phyloP scores from a whole-genome alignment of 2,113 vertebrate species.

The Pseudopodoces humilis region DNA sequence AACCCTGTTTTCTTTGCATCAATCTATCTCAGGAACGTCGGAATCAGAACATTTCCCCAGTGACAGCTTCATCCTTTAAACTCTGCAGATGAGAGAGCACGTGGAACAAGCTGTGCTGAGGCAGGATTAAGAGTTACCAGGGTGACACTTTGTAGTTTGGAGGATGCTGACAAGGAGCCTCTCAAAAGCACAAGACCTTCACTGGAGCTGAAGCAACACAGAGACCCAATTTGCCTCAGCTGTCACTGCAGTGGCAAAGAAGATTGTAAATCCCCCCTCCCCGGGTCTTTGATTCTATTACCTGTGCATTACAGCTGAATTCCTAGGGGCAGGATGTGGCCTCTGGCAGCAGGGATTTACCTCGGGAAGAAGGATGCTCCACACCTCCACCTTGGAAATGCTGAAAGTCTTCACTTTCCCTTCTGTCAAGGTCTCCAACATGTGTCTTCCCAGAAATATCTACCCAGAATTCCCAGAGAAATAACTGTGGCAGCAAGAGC shows the following conservation, averaged over 20 bases:
- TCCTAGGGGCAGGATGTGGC: background rate
- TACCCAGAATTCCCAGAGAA: background rate
- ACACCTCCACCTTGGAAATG: background rate
- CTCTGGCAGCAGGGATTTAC: background rate
- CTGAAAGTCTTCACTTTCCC: background rate
- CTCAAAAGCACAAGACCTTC: background rate
- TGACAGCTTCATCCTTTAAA: constrained; percentile 46
- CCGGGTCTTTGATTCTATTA: background rate
- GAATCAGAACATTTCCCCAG: constrained; percentile 25
- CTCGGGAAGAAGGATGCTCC: background rate
- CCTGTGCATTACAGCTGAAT: background rate
- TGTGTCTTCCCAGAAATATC: background rate
- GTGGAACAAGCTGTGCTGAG: background rate
- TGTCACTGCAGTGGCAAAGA: background rate
- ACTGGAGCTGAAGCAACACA: background rate
- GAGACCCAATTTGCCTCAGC: background rate
- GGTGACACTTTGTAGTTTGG: constrained; percentile 26
- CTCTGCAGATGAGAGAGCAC: background rate
- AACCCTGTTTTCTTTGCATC: background rate
- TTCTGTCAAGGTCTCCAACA: background rate
- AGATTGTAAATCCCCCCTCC: background rate
- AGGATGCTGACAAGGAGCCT: constrained; percentile 8
- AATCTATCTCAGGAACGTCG: background rate
- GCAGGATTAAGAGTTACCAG: constrained; percentile 48
- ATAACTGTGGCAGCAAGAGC: background rate